Evolutionary conservation across 1,140 invertebrate species (phyloP), one percentile per base, ranked within the genome.

Genomic region (Pygmarrhopalites habei): DNA sequence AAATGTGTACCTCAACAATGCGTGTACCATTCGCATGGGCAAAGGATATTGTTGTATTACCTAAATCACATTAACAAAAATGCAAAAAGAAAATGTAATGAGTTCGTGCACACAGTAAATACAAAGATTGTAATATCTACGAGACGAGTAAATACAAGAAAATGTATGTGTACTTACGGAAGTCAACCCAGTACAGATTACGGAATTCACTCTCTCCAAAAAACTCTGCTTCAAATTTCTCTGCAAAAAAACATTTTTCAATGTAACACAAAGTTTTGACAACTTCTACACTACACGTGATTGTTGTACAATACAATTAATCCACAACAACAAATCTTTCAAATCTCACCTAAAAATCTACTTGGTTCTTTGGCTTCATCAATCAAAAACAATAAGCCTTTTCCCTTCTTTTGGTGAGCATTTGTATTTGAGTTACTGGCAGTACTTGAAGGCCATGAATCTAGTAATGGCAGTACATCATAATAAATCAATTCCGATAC

Each of bases 211-310:
- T 60, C 26, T 69, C 67, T 28, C 67, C 67, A 41, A 62, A 69
- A 32, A 66, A 69, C 58, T 69, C 67, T 30, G 64, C 59, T 58
- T 69, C 67, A 52, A 69, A 69, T 35, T 69, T 69, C 44, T 69
- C 67, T n/a, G n/a, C n/a, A n/a, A n/a, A n/a, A n/a, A n/a, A n/a
- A n/a, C n/a, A n/a, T n/a, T n/a, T n/a, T n/a, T n/a, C n/a, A n/a
- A n/a, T n/a, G n/a, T n/a, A n/a, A n/a, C n/a, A n/a, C n/a, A n/a
- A n/a, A n/a, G n/a, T n/a, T n/a, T n/a, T n/a, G n/a, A n/a, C n/a
- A n/a, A n/a, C n/a, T n/a, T n/a, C n/a, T n/a, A n/a, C n/a, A n/a
- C n/a, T n/a, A n/a, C n/a, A n/a, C n/a, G n/a, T n/a, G n/a, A n/a
- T n/a, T n/a, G n/a, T n/a, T n/a, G n/a, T n/a, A n/a, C n/a, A n/a